Evolutionary conservation across 2,797 vertebrate species (phyloP).

Genomic region (Aulostomus chinensis): DNA sequence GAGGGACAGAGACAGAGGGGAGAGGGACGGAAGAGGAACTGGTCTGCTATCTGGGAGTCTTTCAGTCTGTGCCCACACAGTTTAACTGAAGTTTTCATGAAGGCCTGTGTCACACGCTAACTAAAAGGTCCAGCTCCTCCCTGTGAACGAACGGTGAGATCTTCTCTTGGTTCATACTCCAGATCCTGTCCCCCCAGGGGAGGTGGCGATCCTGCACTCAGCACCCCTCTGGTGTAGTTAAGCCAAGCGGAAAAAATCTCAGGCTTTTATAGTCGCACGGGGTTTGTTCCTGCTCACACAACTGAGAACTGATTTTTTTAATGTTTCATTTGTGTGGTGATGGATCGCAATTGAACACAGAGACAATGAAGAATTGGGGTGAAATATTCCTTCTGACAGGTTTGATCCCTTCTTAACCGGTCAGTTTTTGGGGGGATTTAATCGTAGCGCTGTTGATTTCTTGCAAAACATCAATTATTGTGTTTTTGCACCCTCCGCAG

Average conservation of each 20-base stretch:
- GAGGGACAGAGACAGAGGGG: neutral
- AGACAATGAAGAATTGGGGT: too few species aligned
- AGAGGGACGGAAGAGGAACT: neutral
- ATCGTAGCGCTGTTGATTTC: too few species aligned
- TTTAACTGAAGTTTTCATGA: neutral
- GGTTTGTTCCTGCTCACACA: neutral
- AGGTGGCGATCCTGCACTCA: neutral
- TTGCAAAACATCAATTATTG: too few species aligned
- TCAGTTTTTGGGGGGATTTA: too few species aligned
- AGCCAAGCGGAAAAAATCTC: slow-evolving; percentile 15
- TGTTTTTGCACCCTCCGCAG: slow-evolving; percentile 62
- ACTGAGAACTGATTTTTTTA: too few species aligned
- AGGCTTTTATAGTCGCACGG: neutral
- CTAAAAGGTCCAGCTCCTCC: neutral
- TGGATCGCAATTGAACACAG: too few species aligned
- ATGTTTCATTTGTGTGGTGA: too few species aligned
- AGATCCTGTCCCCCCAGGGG: neutral
- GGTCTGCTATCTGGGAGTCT: neutral
- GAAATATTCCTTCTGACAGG: too few species aligned
- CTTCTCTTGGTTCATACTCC: slow-evolving; percentile 20
- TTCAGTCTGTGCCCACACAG: too few species aligned
- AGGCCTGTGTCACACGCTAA: neutral
- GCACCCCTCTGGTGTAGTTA: slow-evolving; percentile 1
- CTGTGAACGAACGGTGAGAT: slow-evolving; percentile 8
- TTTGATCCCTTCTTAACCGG: too few species aligned